A percentile compares a stretch with the other conserved stretches of the same genome.
Conservation (phyloP, 1,140 invertebrate genomes). For the Himalopsyche phryganea region DNA sequence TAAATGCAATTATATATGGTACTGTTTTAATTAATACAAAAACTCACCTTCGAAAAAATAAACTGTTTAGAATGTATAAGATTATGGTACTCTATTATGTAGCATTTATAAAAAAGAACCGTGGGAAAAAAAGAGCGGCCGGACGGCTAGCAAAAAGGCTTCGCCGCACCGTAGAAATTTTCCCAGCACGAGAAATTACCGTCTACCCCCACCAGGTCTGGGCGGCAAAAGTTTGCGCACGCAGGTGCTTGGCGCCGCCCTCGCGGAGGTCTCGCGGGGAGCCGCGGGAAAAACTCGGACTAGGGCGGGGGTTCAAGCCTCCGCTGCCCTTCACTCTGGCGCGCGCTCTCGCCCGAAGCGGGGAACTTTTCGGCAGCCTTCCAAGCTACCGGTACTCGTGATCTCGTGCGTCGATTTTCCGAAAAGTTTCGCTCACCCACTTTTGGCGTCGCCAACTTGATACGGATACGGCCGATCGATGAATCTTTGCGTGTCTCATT, state of each 20-base stretch:
- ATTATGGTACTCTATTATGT: too few species aligned
- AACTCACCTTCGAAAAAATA: too few species aligned
- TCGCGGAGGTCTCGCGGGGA: background rate
- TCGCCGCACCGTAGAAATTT: conserved; percentile 7
- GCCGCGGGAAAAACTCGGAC: conserved; percentile 16
- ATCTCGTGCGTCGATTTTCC: background rate
- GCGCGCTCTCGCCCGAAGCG: conserved; percentile 33
- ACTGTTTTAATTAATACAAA: too few species aligned
- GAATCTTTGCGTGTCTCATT: conserved; percentile 5
- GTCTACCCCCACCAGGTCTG: conserved; percentile 6
- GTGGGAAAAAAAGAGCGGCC: background rate
- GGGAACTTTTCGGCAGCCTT: conserved; percentile 38
- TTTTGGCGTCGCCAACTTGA: conserved; percentile 36
- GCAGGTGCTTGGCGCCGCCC: conserved; percentile 22
- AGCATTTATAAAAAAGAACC: background rate
- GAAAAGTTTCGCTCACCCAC: conserved; percentile 26
- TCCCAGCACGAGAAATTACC: conserved; percentile 3
- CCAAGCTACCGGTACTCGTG: conserved; percentile 38
- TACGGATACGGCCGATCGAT: conserved; percentile 35
- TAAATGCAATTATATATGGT: too few species aligned
- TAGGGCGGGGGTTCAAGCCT: background rate
- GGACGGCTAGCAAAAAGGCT: background rate
- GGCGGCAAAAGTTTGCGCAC: conserved; percentile 5
- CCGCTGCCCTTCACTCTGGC: conserved; percentile 29
- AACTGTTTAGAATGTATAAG: too few species aligned